Percentiles rank a stretch among this genome's conserved stretches.
phyloP scores from a whole-genome alignment of 2,888 invertebrate species.

The Drosophila siamana region DNA sequence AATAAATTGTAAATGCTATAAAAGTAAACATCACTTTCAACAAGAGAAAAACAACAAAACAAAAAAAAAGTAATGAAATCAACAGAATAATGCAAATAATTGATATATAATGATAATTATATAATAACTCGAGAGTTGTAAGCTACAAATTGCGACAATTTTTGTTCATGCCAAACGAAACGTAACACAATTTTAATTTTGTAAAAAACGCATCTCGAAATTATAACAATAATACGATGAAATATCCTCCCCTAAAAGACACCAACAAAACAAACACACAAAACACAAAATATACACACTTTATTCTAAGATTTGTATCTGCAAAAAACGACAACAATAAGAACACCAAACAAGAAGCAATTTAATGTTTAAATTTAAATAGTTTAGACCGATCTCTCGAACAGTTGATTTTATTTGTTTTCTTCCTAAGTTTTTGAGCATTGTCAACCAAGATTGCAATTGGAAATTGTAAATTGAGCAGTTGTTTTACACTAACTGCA shows the following conservation, averaged over 20 bases:
- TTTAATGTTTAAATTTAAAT: constrained; percentile 54
- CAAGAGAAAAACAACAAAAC: constrained; percentile 29
- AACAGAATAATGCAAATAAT: constrained; percentile 25
- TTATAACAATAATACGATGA: constrained; percentile 16
- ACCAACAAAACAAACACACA: constrained; percentile 29
- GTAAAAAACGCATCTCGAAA: constrained; percentile 23
- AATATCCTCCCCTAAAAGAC: constrained; percentile 40
- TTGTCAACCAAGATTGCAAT: constrained; percentile 41
- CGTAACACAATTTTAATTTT: constrained; percentile 36
- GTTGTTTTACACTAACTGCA: constrained; percentile 53
- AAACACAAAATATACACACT: no score
- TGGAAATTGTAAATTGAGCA: constrained; percentile 55
- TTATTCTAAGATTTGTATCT: constrained; percentile 35
- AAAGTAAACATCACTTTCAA: constrained; percentile 67
- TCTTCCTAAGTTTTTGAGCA: constrained; percentile 31
- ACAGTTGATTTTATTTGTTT: constrained; percentile 47
- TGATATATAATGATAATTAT: constrained; percentile 46
- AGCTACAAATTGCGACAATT: constrained; percentile 56
- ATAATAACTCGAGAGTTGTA: constrained; percentile 75
- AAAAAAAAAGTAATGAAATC: constrained; percentile 31
- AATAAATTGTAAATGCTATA: constrained; percentile 63
- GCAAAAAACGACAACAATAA: not conserved
- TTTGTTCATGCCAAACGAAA: constrained; percentile 72
- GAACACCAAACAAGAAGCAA: constrained; percentile 40
- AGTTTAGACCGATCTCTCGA: constrained; percentile 61